These are phyloP conservation scores for Marasmarcha lunaedactyla DNA, from an alignment of 2,888 invertebrate species.

Conservation along the genomic window DNA sequence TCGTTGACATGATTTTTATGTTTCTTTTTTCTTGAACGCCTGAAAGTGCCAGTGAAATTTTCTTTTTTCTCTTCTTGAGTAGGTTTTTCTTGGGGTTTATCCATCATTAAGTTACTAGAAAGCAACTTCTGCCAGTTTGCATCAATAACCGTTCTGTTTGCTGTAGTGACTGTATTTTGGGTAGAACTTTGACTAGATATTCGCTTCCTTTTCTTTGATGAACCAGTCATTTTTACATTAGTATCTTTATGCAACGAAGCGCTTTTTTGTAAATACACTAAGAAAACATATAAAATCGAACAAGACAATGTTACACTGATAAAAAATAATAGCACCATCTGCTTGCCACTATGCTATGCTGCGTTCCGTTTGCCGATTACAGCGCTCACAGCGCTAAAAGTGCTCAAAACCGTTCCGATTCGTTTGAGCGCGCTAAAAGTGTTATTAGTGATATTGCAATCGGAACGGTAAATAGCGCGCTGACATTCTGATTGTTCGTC, in stretches of 20 bases:
- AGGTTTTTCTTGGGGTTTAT: conserved; percentile 36
- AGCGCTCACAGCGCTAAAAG: too few species aligned
- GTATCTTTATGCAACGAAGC: conserved; percentile 7
- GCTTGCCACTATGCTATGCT: too few species aligned
- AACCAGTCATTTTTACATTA: conserved; percentile 46
- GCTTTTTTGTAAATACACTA: too few species aligned
- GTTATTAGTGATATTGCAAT: too few species aligned
- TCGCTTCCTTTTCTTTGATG: conserved; percentile 40
- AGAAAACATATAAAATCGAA: too few species aligned
- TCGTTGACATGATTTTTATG: conserved; percentile 17
- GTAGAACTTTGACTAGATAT: conserved; percentile 27
- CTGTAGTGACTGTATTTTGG: conserved; percentile 26
- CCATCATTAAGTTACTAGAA: conserved; percentile 36
- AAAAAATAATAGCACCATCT: too few species aligned
- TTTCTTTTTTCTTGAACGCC: conserved; percentile 44
- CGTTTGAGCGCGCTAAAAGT: too few species aligned
- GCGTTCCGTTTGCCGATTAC: too few species aligned
- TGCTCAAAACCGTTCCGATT: too few species aligned
- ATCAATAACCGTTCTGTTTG: conserved; percentile 37
- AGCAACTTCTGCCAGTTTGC: conserved; percentile 59
- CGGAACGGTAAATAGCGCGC: too few species aligned
- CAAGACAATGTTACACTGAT: too few species aligned
- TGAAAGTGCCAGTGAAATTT: conserved; percentile 42
- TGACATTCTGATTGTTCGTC: too few species aligned
- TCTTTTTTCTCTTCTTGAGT: conserved; percentile 25